These are phyloP conservation scores for Agrotis segetum DNA, from an alignment of 2,888 invertebrate species.

Conservation along the genomic window DNA sequence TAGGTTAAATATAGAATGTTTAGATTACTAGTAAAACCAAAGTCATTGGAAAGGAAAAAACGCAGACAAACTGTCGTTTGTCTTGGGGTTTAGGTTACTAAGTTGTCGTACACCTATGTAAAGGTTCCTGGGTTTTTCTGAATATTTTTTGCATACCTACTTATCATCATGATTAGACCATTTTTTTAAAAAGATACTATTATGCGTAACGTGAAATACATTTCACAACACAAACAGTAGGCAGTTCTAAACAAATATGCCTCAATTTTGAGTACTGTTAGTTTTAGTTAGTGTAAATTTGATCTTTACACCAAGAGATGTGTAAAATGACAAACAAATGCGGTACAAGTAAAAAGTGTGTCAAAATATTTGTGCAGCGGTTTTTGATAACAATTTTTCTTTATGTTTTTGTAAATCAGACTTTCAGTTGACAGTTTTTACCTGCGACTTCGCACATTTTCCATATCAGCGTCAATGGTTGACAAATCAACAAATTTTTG, in stretches of 20 bases:
- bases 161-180: slow-evolving; percentile 2
- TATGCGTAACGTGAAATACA: background rate
- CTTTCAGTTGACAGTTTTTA: no score
- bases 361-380: slow-evolving; percentile 35
- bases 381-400: slow-evolving; percentile 20
- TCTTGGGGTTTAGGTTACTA: no score
- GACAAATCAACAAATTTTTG: no score
- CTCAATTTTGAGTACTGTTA: slow-evolving; percentile 11
- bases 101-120: no score
- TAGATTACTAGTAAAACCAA: no score
- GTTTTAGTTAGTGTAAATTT: slow-evolving; percentile 21
- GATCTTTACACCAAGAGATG: slow-evolving; percentile 39
- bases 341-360: slow-evolving; percentile 18
- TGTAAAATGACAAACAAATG: slow-evolving; percentile 43
- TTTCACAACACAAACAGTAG: slow-evolving; percentile 24
- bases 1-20: no score
- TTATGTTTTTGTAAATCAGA: no score
- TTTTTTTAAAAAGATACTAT: background rate
- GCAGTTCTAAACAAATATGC: slow-evolving; percentile 16
- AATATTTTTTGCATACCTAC: background rate
- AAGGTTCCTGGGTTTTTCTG: no score
- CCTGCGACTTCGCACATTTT: no score
- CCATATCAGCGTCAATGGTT: no score
- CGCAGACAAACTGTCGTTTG: no score
- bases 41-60: no score